Base-by-base conservation (phyloP, 2,113 vertebrate species). In the Raja brachyura region DNA sequence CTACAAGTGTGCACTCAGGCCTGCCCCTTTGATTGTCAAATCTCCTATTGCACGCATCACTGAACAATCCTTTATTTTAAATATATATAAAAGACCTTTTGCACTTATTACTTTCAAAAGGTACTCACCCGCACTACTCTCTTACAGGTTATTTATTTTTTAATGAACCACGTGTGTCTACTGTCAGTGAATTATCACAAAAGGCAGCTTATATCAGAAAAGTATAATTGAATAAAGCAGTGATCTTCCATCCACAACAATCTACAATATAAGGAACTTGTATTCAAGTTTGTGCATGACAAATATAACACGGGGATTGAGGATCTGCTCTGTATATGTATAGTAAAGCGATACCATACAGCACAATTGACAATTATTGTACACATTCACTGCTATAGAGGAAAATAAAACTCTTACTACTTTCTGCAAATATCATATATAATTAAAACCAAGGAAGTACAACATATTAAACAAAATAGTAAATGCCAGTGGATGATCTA, bases 401-500 rank as follows among this genome's bases (percentile, higher is more conserved):
- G 96, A 96, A 94, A 95, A 95, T 95, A 95, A 96, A 95, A 95
- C 94, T 93, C 95, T 96, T 96, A 96, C 96, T 94, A 96, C 95
- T 96, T 96, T 96, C 96, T 96, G 96, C 96, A 97, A 97, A 96
- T 96, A 96, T 95, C 96, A 96, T 95, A 95, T 96, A 95, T 96
- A 97, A 97, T 97, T 97, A 96, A 97, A 97, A 97, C 97, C 96
- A 96, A 96, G 96, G 96, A 97, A 97, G 97, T 97, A 97, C 97
- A 97, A 97, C 97, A 97, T 98, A 97, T 97, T 97, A 96, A 98
- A 98, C 96, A 97, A 97, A 98, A 98, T 97, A 97, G 97, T 96
- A 98, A 98, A 97, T 98, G 98, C 98, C 97, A 98, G 97, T 97
- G 97, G 98, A 97, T 97, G 97, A 96, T 98, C 97, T 97, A 97